Base-by-base conservation (phyloP, 2,888 invertebrate species). In the Ennomos erosarius region DNA sequence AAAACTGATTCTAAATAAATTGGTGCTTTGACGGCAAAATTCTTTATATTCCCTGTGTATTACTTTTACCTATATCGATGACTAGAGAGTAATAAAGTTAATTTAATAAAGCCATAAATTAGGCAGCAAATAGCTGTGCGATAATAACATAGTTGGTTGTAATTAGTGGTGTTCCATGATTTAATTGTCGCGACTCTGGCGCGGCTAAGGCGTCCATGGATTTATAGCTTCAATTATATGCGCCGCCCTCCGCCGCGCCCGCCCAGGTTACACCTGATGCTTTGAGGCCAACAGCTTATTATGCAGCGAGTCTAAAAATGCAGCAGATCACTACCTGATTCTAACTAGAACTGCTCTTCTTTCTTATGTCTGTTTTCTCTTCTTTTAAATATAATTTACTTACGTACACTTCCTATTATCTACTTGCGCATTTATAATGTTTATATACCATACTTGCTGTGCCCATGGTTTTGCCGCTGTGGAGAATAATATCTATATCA, bases 181-280 rank as follows among this genome's bases (percentile, higher is more conserved):
- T 90, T 90, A 89, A 90, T 89, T 88, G 90, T 84, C 85, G 83
- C 84, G 79, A 81, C 86, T 79, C 78, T 59, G 68, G 33, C 33
- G 33, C 26, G 76, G 75, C 74, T 74, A 79, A 70, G 74, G 69
- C 70, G 76, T 74, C 75, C 71, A 44, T 63, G 79, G 84, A 91
- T 90, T 91, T 90, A 90, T 90, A 78, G 79, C 83, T 76, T 79
- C 87, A 88, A 91, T 90, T 91, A 90, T 83, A 85, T 59, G 51
- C 53, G 58, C 50, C 54, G 44, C 39, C 81, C 84, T 81, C 33
- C 82, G 80, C 38, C 82, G 79, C 77, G 79, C 78, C 73, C 76
- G 68, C 76, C 66, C 75, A 65, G 71, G 69, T 73, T 79, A 77
- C 81, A 83, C 83, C 84, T 84, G 82, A 6, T 54, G 46, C 46